A percentile compares a stretch with the other conserved stretches of the same genome.
Conservation (phyloP, 2,113 vertebrate genomes). For the Seriola dumerili region DNA sequence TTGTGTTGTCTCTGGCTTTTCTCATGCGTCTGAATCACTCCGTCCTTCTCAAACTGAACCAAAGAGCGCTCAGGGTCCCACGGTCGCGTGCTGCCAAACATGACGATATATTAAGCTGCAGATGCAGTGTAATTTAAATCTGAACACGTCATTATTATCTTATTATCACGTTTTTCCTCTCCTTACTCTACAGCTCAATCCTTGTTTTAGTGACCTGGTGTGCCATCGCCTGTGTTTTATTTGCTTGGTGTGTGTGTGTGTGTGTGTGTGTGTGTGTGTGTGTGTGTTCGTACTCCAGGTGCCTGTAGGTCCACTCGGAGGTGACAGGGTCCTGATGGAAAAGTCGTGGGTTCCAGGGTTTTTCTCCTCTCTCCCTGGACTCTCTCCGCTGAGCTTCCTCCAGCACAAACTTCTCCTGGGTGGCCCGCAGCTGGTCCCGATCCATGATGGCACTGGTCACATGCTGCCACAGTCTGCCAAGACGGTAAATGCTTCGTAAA, state of each 20-base stretch:
- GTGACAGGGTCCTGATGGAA: constrained; percentile 86
- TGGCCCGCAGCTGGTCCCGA: constrained; percentile 92
- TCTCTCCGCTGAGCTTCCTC: constrained; percentile 93
- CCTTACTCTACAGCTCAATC: background rate
- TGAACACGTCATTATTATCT: background rate
- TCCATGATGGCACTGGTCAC: constrained; percentile 93
- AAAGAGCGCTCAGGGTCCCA: constrained; percentile 91
- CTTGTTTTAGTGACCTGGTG: background rate
- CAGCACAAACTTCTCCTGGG: constrained; percentile 92
- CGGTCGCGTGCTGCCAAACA: constrained; percentile 84
- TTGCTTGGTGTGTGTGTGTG: background rate
- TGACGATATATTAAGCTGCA: background rate
- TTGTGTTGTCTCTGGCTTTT: constrained; percentile 80
- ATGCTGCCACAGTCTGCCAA: constrained; percentile 91
- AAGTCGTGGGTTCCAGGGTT: constrained; percentile 86
- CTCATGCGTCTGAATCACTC: constrained; percentile 90
- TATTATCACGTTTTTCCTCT: background rate
- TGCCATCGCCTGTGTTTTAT: background rate
- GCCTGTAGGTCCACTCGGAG: constrained; percentile 91
- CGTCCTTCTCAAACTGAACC: constrained; percentile 92
- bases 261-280: background rate
- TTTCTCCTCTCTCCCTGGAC: constrained; percentile 87
- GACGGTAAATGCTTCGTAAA: background rate
- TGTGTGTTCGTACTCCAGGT: constrained; percentile 87
- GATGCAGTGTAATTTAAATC: background rate